Conservation (phyloP, 2,797 vertebrate species). For the Melanotaenia pygmaea region DNA sequence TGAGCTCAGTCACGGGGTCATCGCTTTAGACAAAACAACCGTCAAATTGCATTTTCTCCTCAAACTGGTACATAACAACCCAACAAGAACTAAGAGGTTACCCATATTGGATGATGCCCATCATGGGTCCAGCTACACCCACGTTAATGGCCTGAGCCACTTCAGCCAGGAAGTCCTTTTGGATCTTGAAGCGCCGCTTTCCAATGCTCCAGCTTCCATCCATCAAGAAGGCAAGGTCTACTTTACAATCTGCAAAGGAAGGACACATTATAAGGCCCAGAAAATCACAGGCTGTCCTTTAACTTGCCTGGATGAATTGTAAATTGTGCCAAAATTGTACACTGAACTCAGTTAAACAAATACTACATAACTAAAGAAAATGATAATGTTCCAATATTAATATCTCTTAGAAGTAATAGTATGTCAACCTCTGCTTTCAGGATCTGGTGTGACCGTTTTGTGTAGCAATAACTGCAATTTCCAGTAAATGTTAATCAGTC, state of each 20-base stretch:
- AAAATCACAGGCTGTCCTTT: too few relatives aligned
- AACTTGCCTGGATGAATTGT: too few relatives aligned
- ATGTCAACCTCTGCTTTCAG: background rate
- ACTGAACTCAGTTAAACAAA: background rate
- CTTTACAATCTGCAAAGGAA: conserved; percentile 87
- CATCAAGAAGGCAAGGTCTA: conserved; percentile 94
- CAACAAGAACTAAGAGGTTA: conserved; percentile 55
- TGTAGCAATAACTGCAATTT: background rate
- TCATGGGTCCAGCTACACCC: conserved; percentile 89
- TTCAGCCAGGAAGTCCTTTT: conserved; percentile 92
- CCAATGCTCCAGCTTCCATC: conserved; percentile 97
- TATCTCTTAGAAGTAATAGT: background rate
- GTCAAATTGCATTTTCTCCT: background rate
- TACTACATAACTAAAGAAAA: background rate
- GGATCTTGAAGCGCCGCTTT: conserved; percentile 94
- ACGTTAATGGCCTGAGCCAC: conserved; percentile 89
- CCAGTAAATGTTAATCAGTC: background rate
- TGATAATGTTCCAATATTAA: background rate
- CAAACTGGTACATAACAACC: background rate
- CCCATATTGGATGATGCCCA: conserved; percentile 97
- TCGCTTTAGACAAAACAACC: conserved; percentile 79
- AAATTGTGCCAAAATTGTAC: background rate
- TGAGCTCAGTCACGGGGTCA: conserved; percentile 91
- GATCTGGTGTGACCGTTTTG: background rate
- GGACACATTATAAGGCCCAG: background rate